Percentiles rank a stretch among this genome's conserved stretches.
Conservation (phyloP, 2,797 vertebrate genomes). For the Rhinoraja longicauda region DNA sequence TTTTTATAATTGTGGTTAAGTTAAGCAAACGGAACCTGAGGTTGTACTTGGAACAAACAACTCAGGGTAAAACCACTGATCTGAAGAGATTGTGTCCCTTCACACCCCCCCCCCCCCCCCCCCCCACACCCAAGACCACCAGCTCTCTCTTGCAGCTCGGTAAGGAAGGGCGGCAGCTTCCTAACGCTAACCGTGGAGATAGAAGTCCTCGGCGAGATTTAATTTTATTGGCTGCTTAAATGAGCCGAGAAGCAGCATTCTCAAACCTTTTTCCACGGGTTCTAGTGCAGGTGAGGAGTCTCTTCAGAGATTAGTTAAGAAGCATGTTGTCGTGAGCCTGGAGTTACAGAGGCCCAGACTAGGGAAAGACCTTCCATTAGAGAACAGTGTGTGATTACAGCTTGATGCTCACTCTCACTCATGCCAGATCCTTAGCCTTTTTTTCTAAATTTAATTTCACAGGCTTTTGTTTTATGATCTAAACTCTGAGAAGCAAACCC, state of each 20-base stretch:
- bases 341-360: not conserved
- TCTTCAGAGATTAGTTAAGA: not conserved
- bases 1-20: not conserved
- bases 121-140: no score
- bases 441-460: not conserved
- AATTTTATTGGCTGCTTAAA: not conserved
- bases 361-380: not conserved
- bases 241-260: not conserved
- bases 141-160: not conserved
- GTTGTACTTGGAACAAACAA: not conserved
- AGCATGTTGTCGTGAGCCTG: not conserved
- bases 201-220: not conserved
- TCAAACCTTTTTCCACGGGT: not conserved
- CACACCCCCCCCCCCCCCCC: not conserved
- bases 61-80: not conserved
- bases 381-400: not conserved
- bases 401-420: not conserved
- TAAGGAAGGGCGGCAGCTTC: not conserved
- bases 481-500: not conserved
- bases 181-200: not conserved
- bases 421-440: not conserved
- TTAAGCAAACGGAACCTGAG: not conserved
- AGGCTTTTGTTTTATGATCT: not conserved
- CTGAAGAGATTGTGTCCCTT: not conserved
- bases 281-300: no score